Conservation (phyloP, 1,140 invertebrate species). For the Thalassaphorura encarpata region DNA sequence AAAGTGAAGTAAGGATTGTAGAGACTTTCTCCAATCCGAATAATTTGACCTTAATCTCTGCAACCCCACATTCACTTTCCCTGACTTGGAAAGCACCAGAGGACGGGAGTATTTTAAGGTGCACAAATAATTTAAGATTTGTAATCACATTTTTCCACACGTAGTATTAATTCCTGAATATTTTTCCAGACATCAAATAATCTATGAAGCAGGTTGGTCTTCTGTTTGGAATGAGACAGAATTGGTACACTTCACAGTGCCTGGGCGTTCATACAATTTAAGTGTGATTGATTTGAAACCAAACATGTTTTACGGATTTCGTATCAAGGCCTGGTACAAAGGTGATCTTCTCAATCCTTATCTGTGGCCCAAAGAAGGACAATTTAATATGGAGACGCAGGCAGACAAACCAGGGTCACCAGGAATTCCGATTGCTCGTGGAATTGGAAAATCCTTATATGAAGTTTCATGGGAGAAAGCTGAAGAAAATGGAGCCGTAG, state of each 20-base stretch:
- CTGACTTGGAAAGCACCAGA: constrained; percentile 51
- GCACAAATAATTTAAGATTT: no score
- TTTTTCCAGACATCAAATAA: constrained; percentile 21
- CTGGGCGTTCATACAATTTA: constrained; percentile 21
- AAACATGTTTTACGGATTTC: constrained; percentile 61
- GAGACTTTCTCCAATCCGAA: constrained; percentile 58
- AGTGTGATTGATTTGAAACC: constrained; percentile 47
- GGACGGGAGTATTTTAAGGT: constrained; percentile 30
- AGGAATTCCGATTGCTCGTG: constrained; percentile 49
- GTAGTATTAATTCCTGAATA: no score
- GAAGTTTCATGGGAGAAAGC: constrained; percentile 62
- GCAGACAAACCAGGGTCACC: constrained; percentile 56
- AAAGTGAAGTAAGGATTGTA: constrained; percentile 48
- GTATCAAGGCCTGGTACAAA: constrained; percentile 54
- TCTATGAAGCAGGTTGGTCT: constrained; percentile 15
- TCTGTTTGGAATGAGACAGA: constrained; percentile 19
- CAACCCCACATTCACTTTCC: constrained; percentile 47
- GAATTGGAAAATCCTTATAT: constrained; percentile 52
- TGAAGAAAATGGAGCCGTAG: constrained; percentile 51
- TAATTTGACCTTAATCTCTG: constrained; percentile 45
- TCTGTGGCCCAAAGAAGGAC: constrained; percentile 54
- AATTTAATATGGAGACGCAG: constrained; percentile 50
- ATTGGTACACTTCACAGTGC: constrained; percentile 21
- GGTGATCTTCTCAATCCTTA: constrained; percentile 46
- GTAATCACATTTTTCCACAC: no score